Evolutionary conservation across 2,797 vertebrate species (phyloP).

Genomic region (Rhinella marina): DNA sequence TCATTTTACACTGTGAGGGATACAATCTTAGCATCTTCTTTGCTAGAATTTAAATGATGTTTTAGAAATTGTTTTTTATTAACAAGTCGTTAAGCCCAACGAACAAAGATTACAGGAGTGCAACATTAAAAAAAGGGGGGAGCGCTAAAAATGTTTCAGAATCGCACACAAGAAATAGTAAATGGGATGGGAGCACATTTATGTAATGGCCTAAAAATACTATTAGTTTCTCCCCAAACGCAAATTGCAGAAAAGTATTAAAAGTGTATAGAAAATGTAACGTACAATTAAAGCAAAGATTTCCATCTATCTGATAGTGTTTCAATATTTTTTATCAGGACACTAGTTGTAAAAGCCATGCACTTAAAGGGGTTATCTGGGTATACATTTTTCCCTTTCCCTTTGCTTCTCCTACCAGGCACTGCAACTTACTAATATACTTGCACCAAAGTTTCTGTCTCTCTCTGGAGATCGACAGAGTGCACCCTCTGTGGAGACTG

Average conservation of each 20-base stretch:
- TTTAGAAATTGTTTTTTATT: not conserved
- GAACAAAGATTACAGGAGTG: not conserved
- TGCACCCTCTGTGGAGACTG: too few species aligned
- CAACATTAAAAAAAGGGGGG: not conserved
- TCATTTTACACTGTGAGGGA: not conserved
- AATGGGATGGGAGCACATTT: not conserved
- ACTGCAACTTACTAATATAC: too few species aligned
- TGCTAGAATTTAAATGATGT: not conserved
- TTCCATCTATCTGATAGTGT: too few species aligned
- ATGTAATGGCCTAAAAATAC: not conserved
- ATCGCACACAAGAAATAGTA: not conserved
- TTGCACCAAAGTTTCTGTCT: too few species aligned
- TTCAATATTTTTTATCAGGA: too few species aligned
- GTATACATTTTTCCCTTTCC: too few species aligned
- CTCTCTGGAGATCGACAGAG: too few species aligned
- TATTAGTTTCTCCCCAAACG: not conserved
- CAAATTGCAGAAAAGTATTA: not conserved
- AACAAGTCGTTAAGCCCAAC: not conserved
- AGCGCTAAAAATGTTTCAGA: not conserved
- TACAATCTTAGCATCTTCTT: not conserved
- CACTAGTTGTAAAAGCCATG: too few species aligned
- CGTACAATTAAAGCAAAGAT: too few species aligned
- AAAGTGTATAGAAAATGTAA: too few species aligned
- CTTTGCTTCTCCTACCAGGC: too few species aligned
- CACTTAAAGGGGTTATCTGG: too few species aligned